Conservation (phyloP, 2,113 vertebrate species). For the Crocuta crocuta region DNA sequence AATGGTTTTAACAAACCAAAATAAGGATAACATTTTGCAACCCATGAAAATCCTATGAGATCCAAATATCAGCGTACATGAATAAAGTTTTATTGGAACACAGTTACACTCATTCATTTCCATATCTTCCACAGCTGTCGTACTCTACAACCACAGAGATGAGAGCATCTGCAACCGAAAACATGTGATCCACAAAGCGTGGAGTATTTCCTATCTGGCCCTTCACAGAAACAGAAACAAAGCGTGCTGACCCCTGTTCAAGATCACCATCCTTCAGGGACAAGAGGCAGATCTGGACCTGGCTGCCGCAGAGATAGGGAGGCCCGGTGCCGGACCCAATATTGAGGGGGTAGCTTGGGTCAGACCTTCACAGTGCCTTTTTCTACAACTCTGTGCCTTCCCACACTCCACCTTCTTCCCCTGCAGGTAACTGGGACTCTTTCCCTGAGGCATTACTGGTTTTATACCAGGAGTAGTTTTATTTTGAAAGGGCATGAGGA, state of each 20-base stretch:
- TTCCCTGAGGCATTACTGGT: neutral
- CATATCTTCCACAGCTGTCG: neutral
- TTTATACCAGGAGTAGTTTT: neutral
- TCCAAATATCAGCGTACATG: neutral
- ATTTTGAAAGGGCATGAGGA: neutral
- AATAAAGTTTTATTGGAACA: neutral
- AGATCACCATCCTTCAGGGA: neutral
- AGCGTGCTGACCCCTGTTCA: neutral
- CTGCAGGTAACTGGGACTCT: neutral
- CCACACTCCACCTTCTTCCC: neutral
- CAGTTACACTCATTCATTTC: neutral
- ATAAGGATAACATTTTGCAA: neutral
- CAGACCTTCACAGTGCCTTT: neutral
- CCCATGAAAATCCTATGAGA: neutral
- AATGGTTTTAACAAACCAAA: neutral
- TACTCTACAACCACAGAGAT: neutral
- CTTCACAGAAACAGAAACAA: neutral
- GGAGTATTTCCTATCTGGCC: neutral
- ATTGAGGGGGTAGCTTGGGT: neutral
- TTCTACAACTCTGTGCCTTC: neutral
- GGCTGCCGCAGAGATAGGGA: no score
- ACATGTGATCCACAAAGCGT: neutral
- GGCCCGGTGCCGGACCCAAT: fast-evolving
- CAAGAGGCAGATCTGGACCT: neutral
- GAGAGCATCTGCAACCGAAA: neutral